phyloP scores from a whole-genome alignment of 2,797 vertebrate species.

The Gallinago nigripennis region DNA sequence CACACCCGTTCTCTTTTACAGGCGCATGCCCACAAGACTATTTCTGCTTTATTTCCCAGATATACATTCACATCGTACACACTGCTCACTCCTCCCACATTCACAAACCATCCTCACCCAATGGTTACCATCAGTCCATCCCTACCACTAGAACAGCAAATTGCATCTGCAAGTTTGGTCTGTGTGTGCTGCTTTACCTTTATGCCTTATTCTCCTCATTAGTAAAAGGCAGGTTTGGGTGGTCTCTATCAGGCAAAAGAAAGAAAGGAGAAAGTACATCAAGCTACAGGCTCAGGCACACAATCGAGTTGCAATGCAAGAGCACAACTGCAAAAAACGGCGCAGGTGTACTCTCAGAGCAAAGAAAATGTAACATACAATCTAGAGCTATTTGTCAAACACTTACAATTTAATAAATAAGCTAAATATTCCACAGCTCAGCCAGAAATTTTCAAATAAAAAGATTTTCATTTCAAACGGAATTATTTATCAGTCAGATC shows the following conservation, averaged over 20 bases:
- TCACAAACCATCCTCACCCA: neutral
- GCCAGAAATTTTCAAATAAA: constrained; percentile 61
- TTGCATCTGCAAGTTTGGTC: rapidly evolving
- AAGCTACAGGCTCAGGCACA: neutral
- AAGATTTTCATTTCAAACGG: constrained; percentile 57
- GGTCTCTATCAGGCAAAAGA: neutral
- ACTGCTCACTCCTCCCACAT: neutral
- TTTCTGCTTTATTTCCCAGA: neutral
- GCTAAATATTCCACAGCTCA: constrained; percentile 58
- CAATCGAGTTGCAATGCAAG: neutral
- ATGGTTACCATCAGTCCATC: neutral
- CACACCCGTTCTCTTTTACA: neutral
- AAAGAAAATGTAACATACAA: neutral
- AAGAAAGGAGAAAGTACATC: neutral
- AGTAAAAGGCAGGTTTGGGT: neutral
- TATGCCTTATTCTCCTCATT: neutral
- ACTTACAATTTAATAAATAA: constrained; percentile 66
- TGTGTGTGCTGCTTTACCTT: neutral
- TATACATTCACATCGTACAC: rapidly evolving
- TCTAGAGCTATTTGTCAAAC: constrained; percentile 66
- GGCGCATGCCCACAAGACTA: rapidly evolving
- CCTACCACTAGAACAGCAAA: neutral
- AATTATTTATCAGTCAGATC: constrained; percentile 58
- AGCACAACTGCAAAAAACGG: neutral
- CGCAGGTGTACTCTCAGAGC: neutral